A percentile compares a stretch with the other conserved stretches of the same genome.
Evolutionary conservation across 2,113 vertebrate species (phyloP).

Genomic region (Rhagologus leucostigma): DNA sequence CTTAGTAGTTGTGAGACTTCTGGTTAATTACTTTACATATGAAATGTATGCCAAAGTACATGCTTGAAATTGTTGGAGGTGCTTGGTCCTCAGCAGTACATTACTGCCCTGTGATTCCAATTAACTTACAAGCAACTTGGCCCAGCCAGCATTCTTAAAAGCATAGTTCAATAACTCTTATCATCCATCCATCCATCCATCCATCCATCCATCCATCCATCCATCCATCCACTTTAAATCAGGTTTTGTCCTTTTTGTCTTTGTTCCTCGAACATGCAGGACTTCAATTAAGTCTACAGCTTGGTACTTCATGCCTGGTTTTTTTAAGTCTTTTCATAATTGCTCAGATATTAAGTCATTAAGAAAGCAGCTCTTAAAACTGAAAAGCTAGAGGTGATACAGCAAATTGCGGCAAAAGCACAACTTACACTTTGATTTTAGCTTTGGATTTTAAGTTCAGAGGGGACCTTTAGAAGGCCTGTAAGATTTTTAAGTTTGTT

Average conservation of each 20-base stretch:
- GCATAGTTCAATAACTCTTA: background rate
- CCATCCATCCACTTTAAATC: background rate
- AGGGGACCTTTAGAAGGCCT: background rate
- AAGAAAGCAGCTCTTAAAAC: background rate
- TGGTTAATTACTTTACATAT: background rate
- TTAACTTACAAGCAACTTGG: background rate
- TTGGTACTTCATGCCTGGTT: rapidly evolving
- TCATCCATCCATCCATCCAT: background rate
- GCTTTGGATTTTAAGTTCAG: background rate
- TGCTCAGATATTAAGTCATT: background rate
- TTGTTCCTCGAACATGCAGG: rapidly evolving
- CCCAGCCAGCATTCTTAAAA: background rate
- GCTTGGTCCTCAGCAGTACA: background rate
- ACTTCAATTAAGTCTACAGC: background rate
- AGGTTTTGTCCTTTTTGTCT: background rate
- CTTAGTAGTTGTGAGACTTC: background rate
- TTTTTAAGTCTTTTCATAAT: background rate
- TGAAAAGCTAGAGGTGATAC: background rate
- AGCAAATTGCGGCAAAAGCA: background rate
- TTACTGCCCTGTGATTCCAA: background rate
- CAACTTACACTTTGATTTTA: background rate
- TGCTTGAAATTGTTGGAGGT: background rate
- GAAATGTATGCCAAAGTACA: background rate
- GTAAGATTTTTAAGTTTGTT: background rate
- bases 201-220: background rate